Evolutionary conservation across 2,797 vertebrate genomes (phyloP).

Genomic region (Falco novaeseelandiae): DNA sequence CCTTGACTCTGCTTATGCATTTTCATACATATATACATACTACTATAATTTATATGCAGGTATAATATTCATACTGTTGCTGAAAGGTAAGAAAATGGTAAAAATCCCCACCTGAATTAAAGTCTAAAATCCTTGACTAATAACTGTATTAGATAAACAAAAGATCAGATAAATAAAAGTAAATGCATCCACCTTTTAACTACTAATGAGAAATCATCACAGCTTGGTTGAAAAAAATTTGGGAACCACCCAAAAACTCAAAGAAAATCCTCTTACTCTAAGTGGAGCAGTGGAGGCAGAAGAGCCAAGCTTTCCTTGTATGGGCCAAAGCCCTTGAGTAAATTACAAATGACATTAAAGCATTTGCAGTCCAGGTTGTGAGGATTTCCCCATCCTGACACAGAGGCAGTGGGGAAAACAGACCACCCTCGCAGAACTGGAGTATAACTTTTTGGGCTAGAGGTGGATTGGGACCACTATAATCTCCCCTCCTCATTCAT

Average conservation of each 20-base stretch:
- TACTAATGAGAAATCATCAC: not conserved
- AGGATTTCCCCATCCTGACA: not conserved
- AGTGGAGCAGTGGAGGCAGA: not conserved
- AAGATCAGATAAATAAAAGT: not conserved
- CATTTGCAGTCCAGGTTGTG: not conserved
- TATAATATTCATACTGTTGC: not conserved
- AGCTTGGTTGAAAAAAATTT: not conserved
- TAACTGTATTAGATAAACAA: not conserved
- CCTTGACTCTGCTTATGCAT: not conserved
- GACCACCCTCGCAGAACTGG: not conserved
- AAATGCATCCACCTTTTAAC: not conserved
- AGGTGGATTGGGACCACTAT: not conserved
- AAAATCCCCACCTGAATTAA: not conserved
- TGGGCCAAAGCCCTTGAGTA: not conserved
- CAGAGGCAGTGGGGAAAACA: not conserved
- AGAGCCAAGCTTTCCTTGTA: not conserved
- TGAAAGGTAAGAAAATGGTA: not conserved
- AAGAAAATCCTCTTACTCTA: not conserved
- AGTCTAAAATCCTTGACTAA: not conserved
- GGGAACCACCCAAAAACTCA: not conserved
- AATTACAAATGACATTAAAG: not conserved
- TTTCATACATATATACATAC: not conserved
- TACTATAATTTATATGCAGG: not conserved
- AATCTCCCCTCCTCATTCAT: not conserved
- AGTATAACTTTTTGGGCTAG: not conserved